Conservation (phyloP, 2,888 invertebrate species). For the Rotaria sp. region DNA sequence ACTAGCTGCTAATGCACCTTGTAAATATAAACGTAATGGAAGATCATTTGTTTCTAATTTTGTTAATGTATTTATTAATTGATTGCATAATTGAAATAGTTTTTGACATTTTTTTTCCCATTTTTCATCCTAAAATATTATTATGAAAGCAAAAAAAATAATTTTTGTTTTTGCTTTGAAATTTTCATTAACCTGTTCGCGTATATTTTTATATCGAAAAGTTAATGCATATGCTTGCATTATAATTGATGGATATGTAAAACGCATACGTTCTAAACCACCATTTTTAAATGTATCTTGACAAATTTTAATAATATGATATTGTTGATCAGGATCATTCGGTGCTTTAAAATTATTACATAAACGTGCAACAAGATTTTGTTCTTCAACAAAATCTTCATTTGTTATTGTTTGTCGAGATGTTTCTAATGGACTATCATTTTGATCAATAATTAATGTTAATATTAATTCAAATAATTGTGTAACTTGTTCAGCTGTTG, state of each 20-base stretch:
- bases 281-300: slow-evolving; percentile 83
- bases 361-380: slow-evolving; percentile 72
- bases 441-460: slow-evolving; percentile 45
- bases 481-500: slow-evolving; percentile 70
- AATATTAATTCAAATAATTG: slow-evolving; percentile 27
- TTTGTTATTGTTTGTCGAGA: slow-evolving; percentile 63
- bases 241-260: slow-evolving; percentile 83
- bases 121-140: slow-evolving; percentile 69
- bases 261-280: slow-evolving; percentile 76
- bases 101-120: slow-evolving; percentile 98
- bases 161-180: not conserved
- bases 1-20: slow-evolving; percentile 85
- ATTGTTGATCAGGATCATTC: slow-evolving; percentile 45
- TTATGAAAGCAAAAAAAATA: not conserved
- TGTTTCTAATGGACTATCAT: slow-evolving; percentile 47
- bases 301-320: slow-evolving; percentile 70
- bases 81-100: slow-evolving; percentile 93
- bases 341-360: slow-evolving; percentile 39
- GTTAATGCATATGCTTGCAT: slow-evolving; percentile 86
- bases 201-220: slow-evolving; percentile 70
- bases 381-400: slow-evolving; percentile 91
- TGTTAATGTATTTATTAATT: slow-evolving; percentile 82
- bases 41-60: slow-evolving; percentile 85
- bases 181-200: slow-evolving; percentile 62
- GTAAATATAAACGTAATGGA: slow-evolving; percentile 82